Base-by-base conservation (phyloP, 2,797 vertebrate species). In the Ptychobarbus kaznakovi region DNA sequence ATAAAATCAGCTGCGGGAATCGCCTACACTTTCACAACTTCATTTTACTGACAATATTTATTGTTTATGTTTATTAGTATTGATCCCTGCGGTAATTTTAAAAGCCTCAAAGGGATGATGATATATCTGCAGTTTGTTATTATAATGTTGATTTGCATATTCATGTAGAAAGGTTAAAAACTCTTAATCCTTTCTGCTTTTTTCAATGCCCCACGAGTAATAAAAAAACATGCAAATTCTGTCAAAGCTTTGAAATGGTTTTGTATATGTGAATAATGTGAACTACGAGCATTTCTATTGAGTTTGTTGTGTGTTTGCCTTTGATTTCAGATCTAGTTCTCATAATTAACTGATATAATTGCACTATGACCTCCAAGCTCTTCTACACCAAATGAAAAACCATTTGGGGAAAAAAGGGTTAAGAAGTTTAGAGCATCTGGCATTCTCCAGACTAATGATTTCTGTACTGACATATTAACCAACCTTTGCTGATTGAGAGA, bases 391-490 rank as follows among this genome's bases (percentile, higher is more conserved):
- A 90, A 90, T 86, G 44, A 82, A 91, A 89, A 87, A 66, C 3
- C 4, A 87, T 82, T 83, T 40, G 18, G 89, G 86, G 86, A 84
- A 87, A 85, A 85, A 56, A 32, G 80, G 75, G 85, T 91, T 89
- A 90, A 90, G 87, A 90, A 22, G 28, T 90, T 89, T 65, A 88
- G 65, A 81, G 66, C 85, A 84, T 89, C 72, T 85, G 68, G 87
- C 82, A 82, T 69, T 82, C 56, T 89, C 61, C 66, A 68, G 86
- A 92, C 84, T 90, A 87, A 89, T 84, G 80, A 86, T 91, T 92
- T 87, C 73, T 91, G 88, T 25, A 86, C 88, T 90, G 90, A 92
- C 88, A 91, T 91, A 88, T 93, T 91, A 91, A 93, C 92, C 86
- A 89, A 86, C 86, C n/a, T 38, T 82, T 84, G 91, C 86, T 90